Conservation (phyloP, 2,888 invertebrate species). For the Macrosiphum euphorbiae region DNA sequence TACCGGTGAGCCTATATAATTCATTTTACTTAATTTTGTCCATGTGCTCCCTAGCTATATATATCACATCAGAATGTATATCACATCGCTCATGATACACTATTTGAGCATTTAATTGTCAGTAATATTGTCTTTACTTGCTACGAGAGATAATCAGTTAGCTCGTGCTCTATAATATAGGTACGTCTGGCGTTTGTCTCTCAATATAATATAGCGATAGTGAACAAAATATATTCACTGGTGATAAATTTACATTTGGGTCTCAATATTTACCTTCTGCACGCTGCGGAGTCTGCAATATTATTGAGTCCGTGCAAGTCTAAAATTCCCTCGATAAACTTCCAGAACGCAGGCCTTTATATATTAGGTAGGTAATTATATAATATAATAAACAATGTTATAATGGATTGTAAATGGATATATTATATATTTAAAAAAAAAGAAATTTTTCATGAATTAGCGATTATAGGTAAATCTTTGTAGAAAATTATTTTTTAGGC, state of each 20-base stretch:
- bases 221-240: background rate
- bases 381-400: too few species aligned
- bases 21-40: background rate
- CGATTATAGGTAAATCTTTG: background rate
- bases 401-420: too few species aligned
- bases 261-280: background rate
- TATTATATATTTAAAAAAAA: too few species aligned
- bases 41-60: too few species aligned
- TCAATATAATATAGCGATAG: background rate
- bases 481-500: background rate
- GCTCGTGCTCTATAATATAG: background rate
- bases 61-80: too few species aligned
- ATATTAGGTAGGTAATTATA: background rate
- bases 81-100: too few species aligned
- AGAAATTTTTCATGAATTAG: too few species aligned
- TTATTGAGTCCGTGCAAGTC: background rate
- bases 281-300: background rate
- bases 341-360: background rate
- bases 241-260: background rate
- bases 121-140: too few species aligned
- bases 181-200: background rate
- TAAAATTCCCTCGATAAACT: background rate
- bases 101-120: too few species aligned
- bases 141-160: too few species aligned
- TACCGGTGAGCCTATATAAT: conserved; percentile 66